Conservation (phyloP, 1,140 invertebrate species). For the Neotoxoptera formosana region DNA sequence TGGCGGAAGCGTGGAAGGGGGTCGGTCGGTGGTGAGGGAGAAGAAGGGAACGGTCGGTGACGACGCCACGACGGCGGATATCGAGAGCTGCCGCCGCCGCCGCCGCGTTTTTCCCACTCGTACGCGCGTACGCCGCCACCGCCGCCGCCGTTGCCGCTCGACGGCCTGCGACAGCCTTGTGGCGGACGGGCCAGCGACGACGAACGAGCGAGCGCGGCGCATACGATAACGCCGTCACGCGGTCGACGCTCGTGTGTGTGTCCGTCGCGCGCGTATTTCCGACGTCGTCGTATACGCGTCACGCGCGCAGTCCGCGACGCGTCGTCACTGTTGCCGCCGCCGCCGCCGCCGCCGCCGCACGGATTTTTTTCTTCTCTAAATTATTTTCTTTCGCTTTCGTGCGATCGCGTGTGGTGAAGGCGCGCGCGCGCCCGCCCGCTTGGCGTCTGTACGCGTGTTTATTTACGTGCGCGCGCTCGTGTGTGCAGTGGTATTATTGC, state of each 20-base stretch:
- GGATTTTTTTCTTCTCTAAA: not conserved
- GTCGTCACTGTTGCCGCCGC: not conserved
- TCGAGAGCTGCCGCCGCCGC: not conserved
- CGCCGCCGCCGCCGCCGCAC: not conserved
- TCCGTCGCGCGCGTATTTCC: slow-evolving; percentile 14
- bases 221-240: not conserved
- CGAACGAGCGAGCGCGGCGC: not conserved
- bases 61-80: not conserved
- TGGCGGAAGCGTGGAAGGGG: too few relatives aligned
- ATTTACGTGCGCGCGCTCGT: not conserved
- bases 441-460: not conserved
- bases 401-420: not conserved
- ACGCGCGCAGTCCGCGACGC: slow-evolving; percentile 32
- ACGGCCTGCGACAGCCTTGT: not conserved
- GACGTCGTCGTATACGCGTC: not conserved
- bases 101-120: not conserved
- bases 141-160: not conserved
- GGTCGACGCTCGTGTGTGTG: slow-evolving; percentile 3
- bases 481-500: not conserved
- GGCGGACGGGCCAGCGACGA: not conserved
- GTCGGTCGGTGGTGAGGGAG: not conserved
- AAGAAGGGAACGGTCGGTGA: not conserved
- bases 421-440: not conserved
- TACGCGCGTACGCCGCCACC: not conserved
- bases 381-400: not conserved